Percentiles rank a stretch among this genome's conserved stretches.
These are phyloP conservation scores for Automeris io DNA, from an alignment of 2,888 invertebrate species.

Conservation along the genomic window DNA sequence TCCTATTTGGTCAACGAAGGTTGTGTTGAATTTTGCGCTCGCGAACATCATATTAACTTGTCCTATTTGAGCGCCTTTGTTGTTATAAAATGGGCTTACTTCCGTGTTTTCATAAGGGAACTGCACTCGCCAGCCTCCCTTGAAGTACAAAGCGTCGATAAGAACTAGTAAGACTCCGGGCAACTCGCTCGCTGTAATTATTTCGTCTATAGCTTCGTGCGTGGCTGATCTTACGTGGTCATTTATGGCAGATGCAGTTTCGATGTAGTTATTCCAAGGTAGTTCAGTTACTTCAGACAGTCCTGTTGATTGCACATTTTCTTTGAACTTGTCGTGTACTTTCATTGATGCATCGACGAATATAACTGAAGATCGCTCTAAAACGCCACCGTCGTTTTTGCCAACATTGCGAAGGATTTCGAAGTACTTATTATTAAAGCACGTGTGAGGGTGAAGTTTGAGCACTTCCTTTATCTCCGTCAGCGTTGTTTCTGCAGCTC, in stretches of 20 bases:
- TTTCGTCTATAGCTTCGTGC: conserved; percentile 46
- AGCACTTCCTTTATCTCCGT: conserved; percentile 40
- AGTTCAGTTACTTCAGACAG: conserved; percentile 34
- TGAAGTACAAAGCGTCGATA: conserved; percentile 56
- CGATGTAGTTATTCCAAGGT: conserved; percentile 30
- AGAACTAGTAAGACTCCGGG: conserved; percentile 34
- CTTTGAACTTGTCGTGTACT: conserved; percentile 31
- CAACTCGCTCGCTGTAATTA: conserved; percentile 44
- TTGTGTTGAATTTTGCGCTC: conserved; percentile 28
- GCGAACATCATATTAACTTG: conserved; percentile 52
- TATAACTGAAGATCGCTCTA: conserved; percentile 45
- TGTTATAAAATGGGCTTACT: conserved; percentile 42
- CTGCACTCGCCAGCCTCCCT: conserved; percentile 45
- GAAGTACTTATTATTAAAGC: conserved; percentile 51
- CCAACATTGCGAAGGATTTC: conserved; percentile 32
- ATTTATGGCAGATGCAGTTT: conserved; percentile 42
- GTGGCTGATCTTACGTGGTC: conserved; percentile 42
- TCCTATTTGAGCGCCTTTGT: conserved; percentile 34
- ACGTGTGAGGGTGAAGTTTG: conserved; percentile 35
- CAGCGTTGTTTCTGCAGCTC: conserved; percentile 41
- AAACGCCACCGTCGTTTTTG: conserved; percentile 22
- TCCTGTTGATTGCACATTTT: conserved; percentile 24
- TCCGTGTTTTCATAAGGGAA: conserved; percentile 44
- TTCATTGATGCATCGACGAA: conserved; percentile 36
- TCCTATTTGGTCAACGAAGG: conserved; percentile 26